Percentiles rank a stretch among this genome's conserved stretches.
These are phyloP conservation scores for Syngnathus acus DNA, from an alignment of 2,797 vertebrate genomes.

Conservation along the genomic window DNA sequence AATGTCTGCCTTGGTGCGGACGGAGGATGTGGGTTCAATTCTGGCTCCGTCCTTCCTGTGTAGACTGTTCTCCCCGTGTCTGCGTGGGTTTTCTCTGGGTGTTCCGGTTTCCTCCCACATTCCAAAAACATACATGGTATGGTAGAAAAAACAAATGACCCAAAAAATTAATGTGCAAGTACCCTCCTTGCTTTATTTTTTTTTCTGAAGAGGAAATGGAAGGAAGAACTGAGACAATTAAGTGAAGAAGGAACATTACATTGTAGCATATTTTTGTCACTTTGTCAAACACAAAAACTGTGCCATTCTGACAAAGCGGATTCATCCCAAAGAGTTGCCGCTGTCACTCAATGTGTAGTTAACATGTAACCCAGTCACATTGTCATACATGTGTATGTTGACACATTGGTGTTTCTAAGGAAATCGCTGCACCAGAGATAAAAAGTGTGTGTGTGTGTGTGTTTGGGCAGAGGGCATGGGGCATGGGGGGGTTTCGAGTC, in stretches of 20 bases:
- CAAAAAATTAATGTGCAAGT: no score
- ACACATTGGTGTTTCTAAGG: slow-evolving; percentile 38
- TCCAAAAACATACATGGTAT: no score
- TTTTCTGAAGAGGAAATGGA: no score
- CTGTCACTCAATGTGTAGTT: background rate
- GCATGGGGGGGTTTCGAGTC: slow-evolving; percentile 39
- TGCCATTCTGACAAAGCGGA: background rate
- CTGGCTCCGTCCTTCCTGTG: no score
- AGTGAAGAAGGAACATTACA: background rate
- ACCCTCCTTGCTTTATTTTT: no score
- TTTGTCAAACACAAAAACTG: background rate
- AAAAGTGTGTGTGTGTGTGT: slow-evolving; percentile 2
- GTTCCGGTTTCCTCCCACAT: no score
- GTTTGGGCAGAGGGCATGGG: background rate
- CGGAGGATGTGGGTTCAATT: no score
- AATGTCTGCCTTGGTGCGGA: no score
- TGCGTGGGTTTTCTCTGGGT: no score
- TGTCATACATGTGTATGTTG: slow-evolving; percentile 5
- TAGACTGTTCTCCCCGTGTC: no score
- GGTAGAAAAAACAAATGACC: no score
- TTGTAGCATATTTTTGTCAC: background rate
- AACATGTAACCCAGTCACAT: background rate
- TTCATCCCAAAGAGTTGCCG: background rate
- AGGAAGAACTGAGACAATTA: background rate
- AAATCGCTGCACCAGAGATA: slow-evolving; percentile 37